Conservation (phyloP, 2,113 vertebrate species). For the Muscicapa adusta region DNA sequence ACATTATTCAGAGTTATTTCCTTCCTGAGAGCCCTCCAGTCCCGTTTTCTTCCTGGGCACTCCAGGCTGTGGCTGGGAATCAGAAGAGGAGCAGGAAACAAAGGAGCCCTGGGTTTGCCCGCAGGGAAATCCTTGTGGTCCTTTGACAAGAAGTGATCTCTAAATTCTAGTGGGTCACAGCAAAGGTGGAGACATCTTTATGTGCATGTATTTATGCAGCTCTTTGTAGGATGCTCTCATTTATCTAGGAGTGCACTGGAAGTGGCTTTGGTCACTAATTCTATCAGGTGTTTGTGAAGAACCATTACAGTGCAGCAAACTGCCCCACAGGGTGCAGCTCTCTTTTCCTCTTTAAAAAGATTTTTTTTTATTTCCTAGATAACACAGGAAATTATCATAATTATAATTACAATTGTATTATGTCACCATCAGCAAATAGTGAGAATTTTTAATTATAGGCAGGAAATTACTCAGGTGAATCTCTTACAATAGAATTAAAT, state of each 20-base stretch:
- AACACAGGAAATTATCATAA: background rate
- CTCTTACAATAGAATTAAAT: background rate
- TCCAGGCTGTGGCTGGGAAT: background rate
- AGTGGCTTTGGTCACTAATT: background rate
- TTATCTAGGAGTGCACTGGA: background rate
- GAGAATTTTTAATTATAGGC: background rate
- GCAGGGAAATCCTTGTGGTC: background rate
- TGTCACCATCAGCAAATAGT: background rate
- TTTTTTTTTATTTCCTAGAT: background rate
- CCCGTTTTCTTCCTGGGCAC: background rate
- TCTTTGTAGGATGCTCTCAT: background rate
- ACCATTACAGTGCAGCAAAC: background rate
- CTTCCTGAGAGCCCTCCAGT: background rate
- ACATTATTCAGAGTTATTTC: background rate
- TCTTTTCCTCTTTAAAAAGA: background rate
- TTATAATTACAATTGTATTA: no score
- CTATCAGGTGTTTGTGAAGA: background rate
- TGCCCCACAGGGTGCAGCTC: background rate
- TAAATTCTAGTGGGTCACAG: background rate
- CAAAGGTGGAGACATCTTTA: background rate
- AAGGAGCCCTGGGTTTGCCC: background rate
- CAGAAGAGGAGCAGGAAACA: background rate
- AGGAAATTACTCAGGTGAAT: background rate
- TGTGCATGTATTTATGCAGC: background rate
- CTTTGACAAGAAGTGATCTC: background rate